A percentile compares a stretch with the other conserved stretches of the same genome.
phyloP scores from a whole-genome alignment of 2,797 vertebrate genomes.

The Mus spretus region DNA sequence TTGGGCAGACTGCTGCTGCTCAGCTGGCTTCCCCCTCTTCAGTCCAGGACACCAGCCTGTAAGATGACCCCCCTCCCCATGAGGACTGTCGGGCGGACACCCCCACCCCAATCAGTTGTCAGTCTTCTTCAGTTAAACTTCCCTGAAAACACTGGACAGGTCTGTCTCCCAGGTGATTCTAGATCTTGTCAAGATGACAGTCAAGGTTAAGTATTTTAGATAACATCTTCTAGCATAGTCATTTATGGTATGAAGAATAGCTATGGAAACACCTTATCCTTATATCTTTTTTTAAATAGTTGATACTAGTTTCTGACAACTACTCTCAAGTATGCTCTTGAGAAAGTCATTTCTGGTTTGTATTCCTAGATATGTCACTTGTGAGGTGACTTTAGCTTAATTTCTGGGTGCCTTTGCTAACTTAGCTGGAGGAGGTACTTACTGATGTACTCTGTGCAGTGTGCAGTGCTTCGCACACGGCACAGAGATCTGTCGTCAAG shows the following conservation, averaged over 20 bases:
- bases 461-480: background rate
- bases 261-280: background rate
- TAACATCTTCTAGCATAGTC: background rate
- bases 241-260: background rate
- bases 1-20: background rate
- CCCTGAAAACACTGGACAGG: background rate
- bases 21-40: background rate
- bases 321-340: background rate
- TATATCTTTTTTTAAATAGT: background rate
- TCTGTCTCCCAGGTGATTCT: background rate
- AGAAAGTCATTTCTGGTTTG: background rate
- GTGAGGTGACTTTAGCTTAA: background rate
- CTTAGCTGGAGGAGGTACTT: conserved; percentile 13
- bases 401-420: background rate
- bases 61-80: background rate
- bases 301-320: background rate
- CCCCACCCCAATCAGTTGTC: background rate
- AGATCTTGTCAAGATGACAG: background rate
- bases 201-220: background rate
- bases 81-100: background rate
- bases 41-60: background rate
- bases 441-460: background rate
- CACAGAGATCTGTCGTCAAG: background rate
- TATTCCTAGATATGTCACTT: background rate
- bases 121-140: background rate